Percentiles rank a stretch among this genome's conserved stretches.
Evolutionary conservation across 2,113 vertebrate genomes (phyloP).

Genomic region (Hystrix brachyura): DNA sequence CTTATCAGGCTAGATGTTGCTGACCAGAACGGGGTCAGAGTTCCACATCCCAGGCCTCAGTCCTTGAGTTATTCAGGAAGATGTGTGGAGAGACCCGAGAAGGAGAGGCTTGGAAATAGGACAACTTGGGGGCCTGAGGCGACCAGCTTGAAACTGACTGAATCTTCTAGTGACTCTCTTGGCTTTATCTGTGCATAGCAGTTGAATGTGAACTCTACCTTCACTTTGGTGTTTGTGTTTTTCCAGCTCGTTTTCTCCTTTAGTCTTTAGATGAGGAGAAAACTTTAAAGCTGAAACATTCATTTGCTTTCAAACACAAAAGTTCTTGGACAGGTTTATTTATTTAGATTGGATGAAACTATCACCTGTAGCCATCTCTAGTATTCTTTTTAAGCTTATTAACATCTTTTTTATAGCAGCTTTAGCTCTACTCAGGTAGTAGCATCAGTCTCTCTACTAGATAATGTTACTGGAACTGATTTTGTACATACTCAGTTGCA

Average conservation of each 20-base stretch:
- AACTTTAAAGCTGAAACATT: not conserved
- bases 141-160: not conserved
- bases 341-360: not conserved
- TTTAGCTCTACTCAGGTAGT: not conserved
- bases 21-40: not conserved
- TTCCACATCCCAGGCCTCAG: not conserved
- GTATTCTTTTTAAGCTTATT: not conserved
- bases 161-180: not conserved
- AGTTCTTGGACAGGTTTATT: not conserved
- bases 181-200: not conserved
- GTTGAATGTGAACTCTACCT: not conserved
- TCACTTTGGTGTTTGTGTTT: not conserved
- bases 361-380: not conserved
- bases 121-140: not conserved
- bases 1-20: not conserved
- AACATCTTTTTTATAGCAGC: not conserved
- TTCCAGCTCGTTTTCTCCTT: not conserved
- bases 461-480: not conserved
- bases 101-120: not conserved
- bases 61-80: not conserved
- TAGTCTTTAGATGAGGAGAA: not conserved
- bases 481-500: not conserved
- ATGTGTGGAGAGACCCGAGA: not conserved
- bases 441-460: not conserved
- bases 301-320: not conserved